Percentiles rank a stretch among this genome's conserved stretches.
Evolutionary conservation across 2,888 invertebrate genomes (phyloP).

Genomic region (Aphidius colemani): DNA sequence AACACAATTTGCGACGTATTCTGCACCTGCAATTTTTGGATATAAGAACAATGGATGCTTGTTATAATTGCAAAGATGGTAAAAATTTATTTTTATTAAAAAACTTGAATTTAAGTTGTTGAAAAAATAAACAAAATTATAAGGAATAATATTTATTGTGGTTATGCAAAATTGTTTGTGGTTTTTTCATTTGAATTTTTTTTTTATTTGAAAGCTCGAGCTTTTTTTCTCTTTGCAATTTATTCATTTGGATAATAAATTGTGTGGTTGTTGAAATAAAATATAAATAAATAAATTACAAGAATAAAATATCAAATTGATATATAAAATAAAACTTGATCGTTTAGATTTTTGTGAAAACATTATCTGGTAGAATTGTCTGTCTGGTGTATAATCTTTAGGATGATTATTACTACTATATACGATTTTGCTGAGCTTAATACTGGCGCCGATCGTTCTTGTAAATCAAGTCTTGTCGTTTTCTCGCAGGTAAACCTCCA

Average conservation of each 20-base stretch:
- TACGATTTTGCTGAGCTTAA: not conserved
- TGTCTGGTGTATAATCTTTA: constrained; percentile 9
- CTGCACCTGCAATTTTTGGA: not conserved
- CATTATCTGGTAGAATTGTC: not conserved
- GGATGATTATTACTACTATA: constrained; percentile 11
- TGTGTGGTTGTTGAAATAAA: no score
- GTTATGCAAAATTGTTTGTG: no score
- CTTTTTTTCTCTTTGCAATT: no score
- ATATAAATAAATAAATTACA: no score
- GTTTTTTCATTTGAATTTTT: no score
- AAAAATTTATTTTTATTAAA: not conserved
- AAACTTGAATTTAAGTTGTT: no score
- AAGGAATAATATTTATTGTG: no score
- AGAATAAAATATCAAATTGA: no score
- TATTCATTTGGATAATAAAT: no score
- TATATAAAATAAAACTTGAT: no score
- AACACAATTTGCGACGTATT: not conserved
- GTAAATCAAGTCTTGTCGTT: constrained; percentile 35
- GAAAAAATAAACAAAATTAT: no score
- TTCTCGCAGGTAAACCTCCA: constrained; percentile 22
- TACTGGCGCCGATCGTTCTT: constrained; percentile 31
- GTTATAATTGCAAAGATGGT: not conserved
- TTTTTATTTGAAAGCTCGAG: no score
- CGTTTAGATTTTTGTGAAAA: constrained; percentile 7
- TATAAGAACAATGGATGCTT: constrained; percentile 9